Evolutionary conservation across 2,113 vertebrate genomes (phyloP).

Genomic region (Perognathus longimembris): DNA sequence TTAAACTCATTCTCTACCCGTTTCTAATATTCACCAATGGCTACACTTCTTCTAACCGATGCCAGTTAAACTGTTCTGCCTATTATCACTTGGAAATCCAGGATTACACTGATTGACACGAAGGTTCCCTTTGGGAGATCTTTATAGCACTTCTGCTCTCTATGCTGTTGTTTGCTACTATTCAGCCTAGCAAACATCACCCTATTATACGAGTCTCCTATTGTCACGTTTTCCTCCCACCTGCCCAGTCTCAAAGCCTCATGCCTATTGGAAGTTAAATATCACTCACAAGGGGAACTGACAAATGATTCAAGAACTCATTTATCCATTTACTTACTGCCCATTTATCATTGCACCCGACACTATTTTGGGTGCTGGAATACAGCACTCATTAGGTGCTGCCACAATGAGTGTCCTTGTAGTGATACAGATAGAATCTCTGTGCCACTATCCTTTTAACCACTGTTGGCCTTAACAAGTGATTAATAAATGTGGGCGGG

Average conservation of each 20-base stretch:
- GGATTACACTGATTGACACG: not conserved
- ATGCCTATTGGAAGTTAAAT: slow-evolving; percentile 46
- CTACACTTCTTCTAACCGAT: not conserved
- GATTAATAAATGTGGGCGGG: not conserved
- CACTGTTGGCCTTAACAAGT: not conserved
- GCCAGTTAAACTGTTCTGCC: not conserved
- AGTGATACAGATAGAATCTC: not conserved
- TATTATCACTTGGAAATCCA: slow-evolving; percentile 7
- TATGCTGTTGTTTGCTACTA: not conserved
- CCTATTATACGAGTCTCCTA: not conserved
- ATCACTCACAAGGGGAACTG: not conserved
- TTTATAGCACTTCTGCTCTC: not conserved
- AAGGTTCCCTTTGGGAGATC: not conserved
- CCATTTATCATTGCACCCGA: not conserved
- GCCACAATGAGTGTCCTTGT: not conserved
- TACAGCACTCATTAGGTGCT: not conserved
- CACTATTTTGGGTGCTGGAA: not conserved
- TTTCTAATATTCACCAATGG: slow-evolving; percentile 4
- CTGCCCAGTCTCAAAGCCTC: not conserved
- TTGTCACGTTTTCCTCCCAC: not conserved
- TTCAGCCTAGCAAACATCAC: not conserved
- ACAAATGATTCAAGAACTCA: not conserved
- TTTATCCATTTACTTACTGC: not conserved
- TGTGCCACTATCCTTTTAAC: not conserved
- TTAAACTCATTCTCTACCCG: not conserved